These are phyloP conservation scores for Rhinophrynus dorsalis DNA, from an alignment of 2,797 vertebrate genomes.

Conservation along the genomic window DNA sequence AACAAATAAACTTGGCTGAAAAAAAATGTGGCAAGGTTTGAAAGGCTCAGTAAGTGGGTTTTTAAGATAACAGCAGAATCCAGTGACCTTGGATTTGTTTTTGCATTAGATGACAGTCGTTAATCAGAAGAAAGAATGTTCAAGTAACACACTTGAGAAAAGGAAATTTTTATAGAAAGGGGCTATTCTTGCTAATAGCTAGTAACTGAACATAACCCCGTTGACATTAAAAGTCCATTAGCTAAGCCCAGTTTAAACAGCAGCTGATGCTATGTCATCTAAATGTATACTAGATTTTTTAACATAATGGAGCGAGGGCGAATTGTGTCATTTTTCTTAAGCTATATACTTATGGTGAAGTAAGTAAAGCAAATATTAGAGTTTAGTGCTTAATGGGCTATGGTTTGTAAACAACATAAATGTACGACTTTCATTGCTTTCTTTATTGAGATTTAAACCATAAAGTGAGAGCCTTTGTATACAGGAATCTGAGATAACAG, in stretches of 20 bases:
- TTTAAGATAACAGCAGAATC: constrained; percentile 71
- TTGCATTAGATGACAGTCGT: constrained; percentile 74
- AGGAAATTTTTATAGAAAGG: constrained; percentile 71
- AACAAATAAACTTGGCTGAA: constrained; percentile 4
- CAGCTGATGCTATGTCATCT: constrained; percentile 81
- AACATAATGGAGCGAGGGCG: constrained; percentile 56
- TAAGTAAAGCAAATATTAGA: constrained; percentile 67
- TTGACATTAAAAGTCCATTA: constrained; percentile 89
- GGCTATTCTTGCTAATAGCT: constrained; percentile 71
- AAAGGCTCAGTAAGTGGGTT: constrained; percentile 63
- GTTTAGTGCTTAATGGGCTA: constrained; percentile 56
- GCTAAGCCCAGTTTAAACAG: constrained; percentile 81
- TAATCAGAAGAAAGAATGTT: constrained; percentile 76
- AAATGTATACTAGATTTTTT: constrained; percentile 71
- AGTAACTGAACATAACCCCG: constrained; percentile 73
- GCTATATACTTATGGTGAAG: constrained; percentile 58
- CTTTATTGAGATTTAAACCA: background rate
- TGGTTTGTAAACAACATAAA: constrained; percentile 64
- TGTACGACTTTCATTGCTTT: constrained; percentile 49
- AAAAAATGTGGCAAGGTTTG: constrained; percentile 37
- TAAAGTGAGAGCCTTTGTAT: background rate
- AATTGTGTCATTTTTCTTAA: constrained; percentile 64
- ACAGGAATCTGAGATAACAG: constrained; percentile 48
- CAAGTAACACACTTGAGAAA: constrained; percentile 74
- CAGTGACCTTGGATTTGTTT: constrained; percentile 67